Percentiles rank a stretch among this genome's conserved stretches.
Evolutionary conservation across 2,888 invertebrate species (phyloP).

Genomic region (Tenodera sinensis): DNA sequence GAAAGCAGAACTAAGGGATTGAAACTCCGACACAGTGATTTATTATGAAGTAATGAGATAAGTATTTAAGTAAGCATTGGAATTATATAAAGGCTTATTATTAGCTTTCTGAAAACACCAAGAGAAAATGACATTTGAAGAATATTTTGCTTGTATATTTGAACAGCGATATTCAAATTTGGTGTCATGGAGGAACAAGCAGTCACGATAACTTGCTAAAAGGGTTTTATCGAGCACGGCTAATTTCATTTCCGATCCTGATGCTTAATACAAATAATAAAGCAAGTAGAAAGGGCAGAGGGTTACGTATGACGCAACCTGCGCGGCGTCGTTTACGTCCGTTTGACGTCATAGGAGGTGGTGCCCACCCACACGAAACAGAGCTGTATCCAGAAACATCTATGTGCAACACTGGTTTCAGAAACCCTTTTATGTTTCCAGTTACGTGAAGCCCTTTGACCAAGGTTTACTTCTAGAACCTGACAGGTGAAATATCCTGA

Average conservation of each 20-base stretch:
- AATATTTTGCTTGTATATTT: neutral
- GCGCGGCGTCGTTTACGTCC: neutral
- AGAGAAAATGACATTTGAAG: neutral
- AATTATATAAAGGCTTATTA: too few species aligned
- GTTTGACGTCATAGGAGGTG: neutral
- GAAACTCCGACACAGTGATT: too few species aligned
- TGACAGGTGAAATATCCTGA: neutral
- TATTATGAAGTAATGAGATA: too few species aligned
- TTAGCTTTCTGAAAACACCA: neutral
- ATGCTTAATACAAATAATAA: neutral
- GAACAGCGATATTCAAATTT: neutral
- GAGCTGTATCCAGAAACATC: neutral
- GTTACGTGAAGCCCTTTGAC: neutral
- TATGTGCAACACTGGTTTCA: neutral
- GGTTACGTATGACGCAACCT: constrained; percentile 10
- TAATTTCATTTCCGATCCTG: neutral
- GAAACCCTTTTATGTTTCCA: neutral
- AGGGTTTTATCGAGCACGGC: neutral
- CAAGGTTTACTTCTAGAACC: neutral
- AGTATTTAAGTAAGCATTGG: too few species aligned
- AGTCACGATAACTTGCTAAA: neutral
- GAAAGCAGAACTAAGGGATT: too few species aligned
- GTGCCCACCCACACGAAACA: neutral
- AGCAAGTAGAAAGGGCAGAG: neutral
- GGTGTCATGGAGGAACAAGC: neutral